Conservation (phyloP, 1,140 invertebrate genomes). For the Matsumurasca onukii region DNA sequence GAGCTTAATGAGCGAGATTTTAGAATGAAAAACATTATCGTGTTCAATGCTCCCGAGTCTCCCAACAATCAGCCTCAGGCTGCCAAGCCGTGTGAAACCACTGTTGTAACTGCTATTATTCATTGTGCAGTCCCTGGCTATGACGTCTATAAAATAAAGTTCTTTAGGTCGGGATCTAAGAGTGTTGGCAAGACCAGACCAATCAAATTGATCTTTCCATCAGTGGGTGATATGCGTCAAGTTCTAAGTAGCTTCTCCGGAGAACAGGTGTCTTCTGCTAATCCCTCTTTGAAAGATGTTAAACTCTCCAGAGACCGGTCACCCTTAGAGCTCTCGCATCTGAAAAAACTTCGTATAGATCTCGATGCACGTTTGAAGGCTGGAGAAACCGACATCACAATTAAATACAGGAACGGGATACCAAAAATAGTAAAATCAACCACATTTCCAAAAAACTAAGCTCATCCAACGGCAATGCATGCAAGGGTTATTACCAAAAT, state of each 20-base stretch:
- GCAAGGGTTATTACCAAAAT: conserved; percentile 4
- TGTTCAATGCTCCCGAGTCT: conserved; percentile 16
- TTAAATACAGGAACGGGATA: conserved; percentile 21
- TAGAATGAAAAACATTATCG: neutral
- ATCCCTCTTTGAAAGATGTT: neutral
- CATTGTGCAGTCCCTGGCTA: neutral
- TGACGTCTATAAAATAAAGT: neutral
- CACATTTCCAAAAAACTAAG: conserved; percentile 15
- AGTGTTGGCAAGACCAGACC: neutral
- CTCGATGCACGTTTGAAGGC: neutral
- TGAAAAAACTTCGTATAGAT: conserved; percentile 7
- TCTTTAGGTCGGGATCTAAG: conserved; percentile 10
- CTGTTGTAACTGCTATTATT: neutral
- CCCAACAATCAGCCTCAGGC: neutral
- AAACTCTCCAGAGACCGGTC: conserved; percentile 16
- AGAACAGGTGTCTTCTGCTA: neutral
- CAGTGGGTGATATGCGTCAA: neutral
- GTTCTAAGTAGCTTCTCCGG: conserved; percentile 15
- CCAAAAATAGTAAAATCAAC: neutral
- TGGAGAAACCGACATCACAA: conserved; percentile 9
- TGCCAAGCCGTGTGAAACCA: neutral
- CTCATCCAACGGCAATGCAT: conserved; percentile 13
- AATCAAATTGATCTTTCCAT: conserved; percentile 17
- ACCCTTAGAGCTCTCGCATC: neutral
- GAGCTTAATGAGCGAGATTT: neutral